phyloP scores from a whole-genome alignment of 2,113 vertebrate species.

The Callionymus lyra region DNA sequence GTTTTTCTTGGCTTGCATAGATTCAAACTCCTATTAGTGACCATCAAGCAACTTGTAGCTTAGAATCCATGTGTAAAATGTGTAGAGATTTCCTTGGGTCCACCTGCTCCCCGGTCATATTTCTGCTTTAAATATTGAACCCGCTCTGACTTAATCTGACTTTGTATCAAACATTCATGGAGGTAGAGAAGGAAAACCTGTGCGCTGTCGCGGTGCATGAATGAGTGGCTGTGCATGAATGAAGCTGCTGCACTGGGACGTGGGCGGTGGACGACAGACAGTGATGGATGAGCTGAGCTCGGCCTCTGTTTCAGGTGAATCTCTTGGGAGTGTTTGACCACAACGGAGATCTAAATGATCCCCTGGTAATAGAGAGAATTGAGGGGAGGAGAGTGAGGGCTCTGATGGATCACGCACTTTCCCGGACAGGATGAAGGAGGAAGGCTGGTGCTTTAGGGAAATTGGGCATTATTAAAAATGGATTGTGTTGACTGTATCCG shows the following conservation, averaged over 20 bases:
- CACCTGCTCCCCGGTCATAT: no score
- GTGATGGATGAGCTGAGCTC: conserved; percentile 48
- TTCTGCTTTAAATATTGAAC: no score
- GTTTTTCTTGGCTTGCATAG: no score
- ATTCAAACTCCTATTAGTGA: no score
- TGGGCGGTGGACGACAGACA: conserved; percentile 6
- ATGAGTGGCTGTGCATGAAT: conserved; percentile 39
- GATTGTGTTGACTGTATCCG: conserved; percentile 17
- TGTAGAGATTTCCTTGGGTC: no score
- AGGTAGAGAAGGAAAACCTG: background rate
- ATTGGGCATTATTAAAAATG: conserved; percentile 37
- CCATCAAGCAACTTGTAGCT: no score
- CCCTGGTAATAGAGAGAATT: conserved; percentile 21
- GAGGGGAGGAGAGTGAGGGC: conserved; percentile 6
- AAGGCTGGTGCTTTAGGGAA: conserved; percentile 9
- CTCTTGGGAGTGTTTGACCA: conserved; percentile 34
- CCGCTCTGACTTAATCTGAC: no score
- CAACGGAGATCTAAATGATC: conserved; percentile 33
- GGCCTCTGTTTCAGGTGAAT: conserved; percentile 43
- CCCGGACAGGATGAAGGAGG: background rate
- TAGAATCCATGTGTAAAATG: no score
- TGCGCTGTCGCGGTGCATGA: conserved; percentile 20
- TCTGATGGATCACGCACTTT: conserved; percentile 19
- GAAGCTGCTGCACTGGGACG: conserved; percentile 6
- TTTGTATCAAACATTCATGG: no score